Evolutionary conservation across 1,140 invertebrate species (phyloP).

Genomic region (Nasonia vitripennis): DNA sequence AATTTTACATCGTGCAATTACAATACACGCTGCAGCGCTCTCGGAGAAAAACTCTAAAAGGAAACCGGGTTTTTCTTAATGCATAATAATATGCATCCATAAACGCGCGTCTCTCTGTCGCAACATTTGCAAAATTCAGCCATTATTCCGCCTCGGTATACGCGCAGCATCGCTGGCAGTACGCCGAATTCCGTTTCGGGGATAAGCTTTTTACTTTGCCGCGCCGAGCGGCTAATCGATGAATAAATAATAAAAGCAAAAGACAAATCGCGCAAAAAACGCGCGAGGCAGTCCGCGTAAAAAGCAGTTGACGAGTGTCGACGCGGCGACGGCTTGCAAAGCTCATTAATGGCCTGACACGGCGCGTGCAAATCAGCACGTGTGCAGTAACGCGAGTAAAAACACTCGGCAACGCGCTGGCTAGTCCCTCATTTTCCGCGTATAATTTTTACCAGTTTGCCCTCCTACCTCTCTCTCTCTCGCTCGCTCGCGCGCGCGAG

Average conservation of each 20-base stretch:
- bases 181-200: conserved; percentile 12
- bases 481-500: not conserved
- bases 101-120: not conserved
- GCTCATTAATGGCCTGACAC: not conserved
- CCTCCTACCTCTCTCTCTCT: not conserved
- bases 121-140: not conserved
- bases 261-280: not conserved
- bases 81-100: conserved; percentile 24
- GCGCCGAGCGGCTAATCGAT: not conserved
- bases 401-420: not conserved
- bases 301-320: conserved; percentile 12
- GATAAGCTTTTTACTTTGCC: not conserved
- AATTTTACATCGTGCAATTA: conserved; percentile 52
- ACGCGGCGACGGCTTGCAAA: not conserved
- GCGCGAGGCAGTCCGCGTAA: not conserved
- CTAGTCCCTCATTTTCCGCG: conserved; percentile 34
- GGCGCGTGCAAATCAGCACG: not conserved
- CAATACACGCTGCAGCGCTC: not conserved
- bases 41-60: conserved; percentile 34
- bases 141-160: not conserved
- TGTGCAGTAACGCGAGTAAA: not conserved
- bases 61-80: conserved; percentile 44
- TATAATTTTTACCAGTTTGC: conserved; percentile 30
- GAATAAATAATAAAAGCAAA: not conserved
- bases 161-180: not conserved